Conservation (phyloP, 2,888 invertebrate genomes). For the Caenorhabditis imperialis region DNA sequence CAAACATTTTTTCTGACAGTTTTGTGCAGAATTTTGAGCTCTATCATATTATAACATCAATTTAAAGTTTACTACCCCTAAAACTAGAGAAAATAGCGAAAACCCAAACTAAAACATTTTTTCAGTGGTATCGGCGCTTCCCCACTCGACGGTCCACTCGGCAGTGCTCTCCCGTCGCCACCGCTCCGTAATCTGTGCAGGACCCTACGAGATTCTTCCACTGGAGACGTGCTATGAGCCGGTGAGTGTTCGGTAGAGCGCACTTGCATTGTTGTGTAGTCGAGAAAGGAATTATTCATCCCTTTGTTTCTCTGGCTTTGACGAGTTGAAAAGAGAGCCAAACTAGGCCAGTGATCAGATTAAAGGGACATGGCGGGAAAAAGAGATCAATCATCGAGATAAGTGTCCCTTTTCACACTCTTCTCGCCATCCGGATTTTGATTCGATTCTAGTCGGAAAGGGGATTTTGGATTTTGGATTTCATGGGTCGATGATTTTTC, state of each 20-base stretch:
- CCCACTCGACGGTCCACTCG: slow-evolving; percentile 46
- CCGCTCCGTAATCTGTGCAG: slow-evolving; percentile 43
- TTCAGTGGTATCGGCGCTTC: slow-evolving; percentile 55
- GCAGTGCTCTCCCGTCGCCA: slow-evolving; percentile 47
- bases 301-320: neutral
- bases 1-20: no score
- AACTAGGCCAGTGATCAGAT: no score
- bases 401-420: slow-evolving; percentile 21
- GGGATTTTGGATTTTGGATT: slow-evolving; percentile 19
- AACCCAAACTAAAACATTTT: no score
- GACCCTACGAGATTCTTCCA: slow-evolving; percentile 50
- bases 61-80: no score
- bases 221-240: slow-evolving; percentile 40
- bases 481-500: slow-evolving; percentile 9
- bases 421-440: slow-evolving; percentile 13
- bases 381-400: slow-evolving; percentile 42
- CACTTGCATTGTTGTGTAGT: neutral
- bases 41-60: no score
- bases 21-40: no score
- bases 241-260: slow-evolving; percentile 32
- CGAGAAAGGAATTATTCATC: slow-evolving; percentile 1
- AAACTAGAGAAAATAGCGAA: no score
- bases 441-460: no score
- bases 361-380: no score
- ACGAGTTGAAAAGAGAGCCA: no score